These are phyloP conservation scores for Phyllotis vaccarum DNA, from an alignment of 2,797 vertebrate genomes.

Conservation along the genomic window DNA sequence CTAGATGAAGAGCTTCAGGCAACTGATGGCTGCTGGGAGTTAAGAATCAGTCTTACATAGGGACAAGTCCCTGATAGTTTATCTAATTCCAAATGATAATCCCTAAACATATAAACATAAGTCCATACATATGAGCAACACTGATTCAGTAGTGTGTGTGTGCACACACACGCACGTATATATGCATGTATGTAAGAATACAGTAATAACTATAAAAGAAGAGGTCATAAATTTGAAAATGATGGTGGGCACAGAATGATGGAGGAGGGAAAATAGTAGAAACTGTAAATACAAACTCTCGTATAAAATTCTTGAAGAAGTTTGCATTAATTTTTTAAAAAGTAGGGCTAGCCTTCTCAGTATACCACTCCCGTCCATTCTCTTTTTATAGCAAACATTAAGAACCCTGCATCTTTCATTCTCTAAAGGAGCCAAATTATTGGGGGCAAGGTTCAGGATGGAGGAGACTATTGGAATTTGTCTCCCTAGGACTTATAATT, in stretches of 20 bases:
- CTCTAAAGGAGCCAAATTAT: conserved; percentile 40
- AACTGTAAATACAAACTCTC: not conserved
- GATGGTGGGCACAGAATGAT: not conserved
- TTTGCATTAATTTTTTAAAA: not conserved
- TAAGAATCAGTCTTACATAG: not conserved
- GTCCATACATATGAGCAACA: not conserved
- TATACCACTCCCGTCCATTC: not conserved
- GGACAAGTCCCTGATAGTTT: not conserved
- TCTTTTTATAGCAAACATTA: conserved; percentile 27
- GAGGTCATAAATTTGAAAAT: not conserved
- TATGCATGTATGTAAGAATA: not conserved
- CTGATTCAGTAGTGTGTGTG: not conserved
- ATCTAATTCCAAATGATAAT: not conserved
- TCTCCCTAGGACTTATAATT: conserved; percentile 51
- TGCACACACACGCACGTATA: not conserved
- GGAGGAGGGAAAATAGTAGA: not conserved
- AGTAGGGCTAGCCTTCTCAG: not conserved
- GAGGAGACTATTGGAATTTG: conserved; percentile 45
- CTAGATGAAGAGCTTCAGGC: too few species aligned
- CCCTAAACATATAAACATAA: not conserved
- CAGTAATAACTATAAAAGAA: not conserved
- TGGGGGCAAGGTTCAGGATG: not conserved
- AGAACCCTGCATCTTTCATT: conserved; percentile 2
- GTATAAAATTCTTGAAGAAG: not conserved
- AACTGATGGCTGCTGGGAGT: not conserved